phyloP scores from a whole-genome alignment of 2,888 invertebrate species.

The Agonopterix subpropinquella region DNA sequence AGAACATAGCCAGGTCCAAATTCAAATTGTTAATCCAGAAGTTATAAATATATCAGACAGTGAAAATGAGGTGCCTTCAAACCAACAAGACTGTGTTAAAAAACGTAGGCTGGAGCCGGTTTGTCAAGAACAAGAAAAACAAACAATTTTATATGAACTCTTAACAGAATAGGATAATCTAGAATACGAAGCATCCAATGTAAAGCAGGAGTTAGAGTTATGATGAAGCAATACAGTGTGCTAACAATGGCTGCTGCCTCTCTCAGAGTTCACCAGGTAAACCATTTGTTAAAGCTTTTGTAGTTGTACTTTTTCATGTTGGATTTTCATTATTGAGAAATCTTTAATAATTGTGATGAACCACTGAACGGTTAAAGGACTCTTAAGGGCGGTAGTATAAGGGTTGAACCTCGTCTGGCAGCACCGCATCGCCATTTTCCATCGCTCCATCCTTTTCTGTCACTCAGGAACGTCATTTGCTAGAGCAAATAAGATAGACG shows the following conservation, averaged over 20 bases:
- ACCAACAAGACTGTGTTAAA: constrained; percentile 18
- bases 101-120: constrained; percentile 35
- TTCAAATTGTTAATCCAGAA: constrained; percentile 19
- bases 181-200: constrained; percentile 52
- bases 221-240: constrained; percentile 51
- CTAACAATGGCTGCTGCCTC: constrained; percentile 66
- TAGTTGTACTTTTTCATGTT: too few species aligned
- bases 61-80: constrained; percentile 30
- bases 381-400: too few species aligned
- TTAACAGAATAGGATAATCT: constrained; percentile 41
- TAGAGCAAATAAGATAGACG: too few species aligned
- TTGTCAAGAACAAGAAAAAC: constrained; percentile 21
- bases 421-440: too few species aligned
- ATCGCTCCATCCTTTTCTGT: too few species aligned
- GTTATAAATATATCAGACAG: constrained; percentile 44
- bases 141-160: constrained; percentile 19
- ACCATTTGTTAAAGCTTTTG: constrained; percentile 26
- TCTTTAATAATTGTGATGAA: too few species aligned
- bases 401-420: too few species aligned
- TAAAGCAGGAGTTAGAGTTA: constrained; percentile 55
- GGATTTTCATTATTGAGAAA: too few species aligned
- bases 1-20: background rate
- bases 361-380: too few species aligned
- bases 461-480: too few species aligned
- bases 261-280: constrained; percentile 67